Conservation (phyloP, 1,140 invertebrate genomes). For the Drosophila sproati region DNA sequence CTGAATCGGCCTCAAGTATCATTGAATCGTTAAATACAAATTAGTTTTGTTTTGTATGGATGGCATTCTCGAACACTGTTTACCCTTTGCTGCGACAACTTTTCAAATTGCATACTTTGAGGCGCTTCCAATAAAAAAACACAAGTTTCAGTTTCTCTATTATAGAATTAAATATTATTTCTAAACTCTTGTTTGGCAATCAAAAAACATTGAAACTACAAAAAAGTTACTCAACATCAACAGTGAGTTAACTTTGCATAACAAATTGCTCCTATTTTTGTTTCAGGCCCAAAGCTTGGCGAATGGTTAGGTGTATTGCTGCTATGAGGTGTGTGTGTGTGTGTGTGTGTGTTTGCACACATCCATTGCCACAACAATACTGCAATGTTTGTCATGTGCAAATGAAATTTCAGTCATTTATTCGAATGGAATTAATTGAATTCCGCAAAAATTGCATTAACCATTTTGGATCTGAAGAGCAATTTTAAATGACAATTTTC, state of each 20-base stretch:
- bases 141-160: conserved; percentile 19
- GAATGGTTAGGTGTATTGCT: background rate
- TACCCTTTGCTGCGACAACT: conserved; percentile 50
- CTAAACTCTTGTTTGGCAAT: conserved; percentile 25
- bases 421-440: conserved; percentile 52
- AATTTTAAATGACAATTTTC: conserved; percentile 35
- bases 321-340: conserved; percentile 18
- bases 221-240: conserved; percentile 37
- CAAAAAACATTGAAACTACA: conserved; percentile 13
- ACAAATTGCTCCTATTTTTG: conserved; percentile 30
- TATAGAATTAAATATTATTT: conserved; percentile 8
- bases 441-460: conserved; percentile 43
- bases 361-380: conserved; percentile 34
- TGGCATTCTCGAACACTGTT: conserved; percentile 47
- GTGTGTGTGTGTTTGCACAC: background rate
- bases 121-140: background rate
- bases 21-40: conserved; percentile 70
- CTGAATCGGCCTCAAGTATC: conserved; percentile 29
- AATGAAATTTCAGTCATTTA: conserved; percentile 52
- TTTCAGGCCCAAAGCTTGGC: background rate
- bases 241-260: conserved; percentile 43
- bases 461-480: background rate
- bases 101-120: conserved; percentile 54
- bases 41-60: conserved; percentile 45
- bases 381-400: conserved; percentile 51